Evolutionary conservation across 2,888 invertebrate genomes (phyloP), one percentile per base, ranked within the genome.

Genomic region (Caenorhabditis doughertyi): DNA sequence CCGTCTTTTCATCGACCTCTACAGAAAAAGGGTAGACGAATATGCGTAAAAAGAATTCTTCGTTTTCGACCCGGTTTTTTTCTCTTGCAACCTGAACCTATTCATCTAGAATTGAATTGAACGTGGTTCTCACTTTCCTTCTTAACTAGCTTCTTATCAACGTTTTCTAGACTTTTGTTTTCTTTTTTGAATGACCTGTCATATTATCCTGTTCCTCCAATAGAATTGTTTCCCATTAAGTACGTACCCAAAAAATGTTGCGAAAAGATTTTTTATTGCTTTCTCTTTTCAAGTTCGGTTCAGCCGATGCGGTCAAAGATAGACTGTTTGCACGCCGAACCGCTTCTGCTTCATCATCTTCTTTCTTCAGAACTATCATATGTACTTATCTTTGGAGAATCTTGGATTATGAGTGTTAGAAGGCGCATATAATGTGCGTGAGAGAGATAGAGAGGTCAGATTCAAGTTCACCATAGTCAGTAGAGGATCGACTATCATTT

Each of bases 21-120:
- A 64, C 65, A 56, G 74, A 65, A 72, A 42, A 47, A 44, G 60
- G 60, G n/a, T 39, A 62, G 73, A n/a, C 23, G 74, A 74, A 65
- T 76, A 65, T 65, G 73, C 73, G 73, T 62, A 55, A 62, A 73
- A 44, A 49, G 32, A 64, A 44, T n/a, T 60, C 44, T 32, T 32
- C 47, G 56, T 32, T 29, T 64, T 39, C 51, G 21, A 42, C 64
- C 73, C 73, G 56, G 73, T 64, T 73, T 72, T 64, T 71, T 71
- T 23, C 4, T 47, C 47, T 65, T 65, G 13, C 18, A 29, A 42
- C 60, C 56, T 60, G 35, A 49, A 72, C 51, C 29, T 64, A 29
- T 64, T 42, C 60, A 27, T 49, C 49, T 39, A 53, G 27, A 58
- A 29, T n/a, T 7, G 8, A 35, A 23, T 18, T 32, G 44, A 47